Evolutionary conservation across 2,113 vertebrate genomes (phyloP).

Genomic region (Amia ocellicauda): DNA sequence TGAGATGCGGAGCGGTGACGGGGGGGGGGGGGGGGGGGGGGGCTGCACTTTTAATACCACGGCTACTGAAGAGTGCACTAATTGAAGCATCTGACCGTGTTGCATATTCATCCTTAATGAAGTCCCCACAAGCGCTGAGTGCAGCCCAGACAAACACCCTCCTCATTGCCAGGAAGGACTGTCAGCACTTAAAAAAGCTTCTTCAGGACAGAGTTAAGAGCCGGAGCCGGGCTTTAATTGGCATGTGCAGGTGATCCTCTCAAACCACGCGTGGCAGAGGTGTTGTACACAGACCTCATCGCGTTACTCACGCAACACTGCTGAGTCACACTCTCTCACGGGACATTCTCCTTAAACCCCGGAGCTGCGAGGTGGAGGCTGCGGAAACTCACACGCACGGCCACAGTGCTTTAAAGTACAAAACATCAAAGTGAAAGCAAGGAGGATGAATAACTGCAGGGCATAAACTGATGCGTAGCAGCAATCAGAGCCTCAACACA

Average conservation of each 20-base stretch:
- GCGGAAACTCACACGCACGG: neutral
- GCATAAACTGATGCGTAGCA: no score
- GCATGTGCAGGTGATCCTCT: no score
- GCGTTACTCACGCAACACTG: no score
- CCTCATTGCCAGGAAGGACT: neutral
- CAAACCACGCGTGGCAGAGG: no score
- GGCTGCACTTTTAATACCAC: conserved; percentile 2
- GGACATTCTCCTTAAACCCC: no score
- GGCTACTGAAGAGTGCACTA: neutral
- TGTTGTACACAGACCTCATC: no score
- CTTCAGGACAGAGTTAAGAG: neutral
- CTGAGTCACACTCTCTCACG: no score
- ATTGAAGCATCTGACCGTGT: neutral
- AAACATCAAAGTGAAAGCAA: conserved; percentile 1
- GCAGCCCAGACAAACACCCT: neutral
- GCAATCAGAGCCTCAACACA: neutral
- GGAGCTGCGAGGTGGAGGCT: neutral
- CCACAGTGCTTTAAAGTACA: neutral
- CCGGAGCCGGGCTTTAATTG: no score
- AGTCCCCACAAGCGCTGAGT: no score
- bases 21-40: neutral
- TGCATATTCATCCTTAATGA: neutral
- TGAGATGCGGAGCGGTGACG: neutral
- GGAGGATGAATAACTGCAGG: neutral
- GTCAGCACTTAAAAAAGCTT: neutral